Conservation (phyloP, 2,797 vertebrate species). For the Siniperca obscura region DNA sequence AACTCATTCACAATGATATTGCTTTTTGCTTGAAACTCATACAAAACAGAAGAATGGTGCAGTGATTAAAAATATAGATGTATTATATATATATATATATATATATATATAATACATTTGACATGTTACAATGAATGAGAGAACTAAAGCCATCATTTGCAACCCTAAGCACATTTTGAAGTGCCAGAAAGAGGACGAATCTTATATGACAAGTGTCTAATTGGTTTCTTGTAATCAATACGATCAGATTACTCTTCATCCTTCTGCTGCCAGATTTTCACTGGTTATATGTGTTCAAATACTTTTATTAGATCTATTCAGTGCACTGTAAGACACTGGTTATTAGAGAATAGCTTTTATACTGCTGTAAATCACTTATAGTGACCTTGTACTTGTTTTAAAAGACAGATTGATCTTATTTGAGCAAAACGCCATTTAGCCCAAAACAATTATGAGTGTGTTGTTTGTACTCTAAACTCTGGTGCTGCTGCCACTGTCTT, state of each 20-base stretch:
- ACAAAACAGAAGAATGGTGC: slow-evolving; percentile 80
- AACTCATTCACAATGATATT: slow-evolving; percentile 94
- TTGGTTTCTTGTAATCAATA: slow-evolving; percentile 81
- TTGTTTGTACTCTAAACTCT: slow-evolving; percentile 75
- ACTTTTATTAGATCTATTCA: slow-evolving; percentile 76
- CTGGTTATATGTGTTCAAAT: slow-evolving; percentile 77
- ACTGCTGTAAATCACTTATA: slow-evolving; percentile 74
- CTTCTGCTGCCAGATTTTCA: slow-evolving; percentile 80
- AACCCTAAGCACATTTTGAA: slow-evolving; percentile 94
- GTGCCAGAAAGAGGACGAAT: slow-evolving; percentile 83
- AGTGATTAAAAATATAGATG: slow-evolving; percentile 68
- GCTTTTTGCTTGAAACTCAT: slow-evolving; percentile 93
- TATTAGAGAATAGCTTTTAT: slow-evolving; percentile 80
- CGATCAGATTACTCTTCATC: slow-evolving; percentile 78
- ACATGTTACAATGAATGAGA: slow-evolving; percentile 74
- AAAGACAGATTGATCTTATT: slow-evolving; percentile 57
- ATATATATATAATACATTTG: slow-evolving; percentile 69
- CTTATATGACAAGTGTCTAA: slow-evolving; percentile 74
- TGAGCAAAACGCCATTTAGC: slow-evolving; percentile 73
- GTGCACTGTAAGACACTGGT: slow-evolving; percentile 79
- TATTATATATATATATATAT: slow-evolving; percentile 63
- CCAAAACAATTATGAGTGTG: slow-evolving; percentile 65
- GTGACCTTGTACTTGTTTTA: slow-evolving; percentile 75
- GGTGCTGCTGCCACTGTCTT: slow-evolving; percentile 80
- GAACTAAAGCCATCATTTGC: slow-evolving; percentile 98